Evolutionary conservation across 2,113 vertebrate species (phyloP), one percentile per base, ranked within the genome.

Genomic region (Onychorhynchus coronatus): DNA sequence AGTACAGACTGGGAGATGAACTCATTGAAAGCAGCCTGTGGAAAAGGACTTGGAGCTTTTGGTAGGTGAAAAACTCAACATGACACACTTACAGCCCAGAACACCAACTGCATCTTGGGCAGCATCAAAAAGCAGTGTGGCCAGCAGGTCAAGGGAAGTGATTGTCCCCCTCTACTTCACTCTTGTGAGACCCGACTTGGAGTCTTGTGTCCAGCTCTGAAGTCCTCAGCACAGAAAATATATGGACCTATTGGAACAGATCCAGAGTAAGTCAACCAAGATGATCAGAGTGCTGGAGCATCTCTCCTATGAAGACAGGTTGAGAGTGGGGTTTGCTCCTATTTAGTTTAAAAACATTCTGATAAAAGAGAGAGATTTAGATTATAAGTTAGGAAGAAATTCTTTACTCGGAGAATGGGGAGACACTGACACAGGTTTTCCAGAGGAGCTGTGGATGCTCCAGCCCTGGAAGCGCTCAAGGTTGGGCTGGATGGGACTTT

Each of bases 271-370:
- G 27, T 11, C 11, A 24, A 30, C n/a, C 28, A 55, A 18, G 39
- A 5, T 53, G 70, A 22, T 22, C 30, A 35, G 9, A 31, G 24
- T 18, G 17, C 41, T 76, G 62, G 16, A 75, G 9, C 13, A 35
- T 8, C 20, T 61, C 39, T 53, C 39, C 5, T 47, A 1, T 0
- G 0, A 80, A 31, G 39, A 9, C 13, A 61, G 28, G 15, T 7
- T 67, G 33, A 53, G 39, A 53, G 11, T 12, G 25, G 49, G 24
- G 8, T 50, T 50, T 20, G 46, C 3, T 21, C 46, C 19, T 46
- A 19, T 46, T 46, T 46, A 46, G 46, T 46, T 46, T 46, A 46
- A 46, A 46, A 46, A 20, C 46, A 21, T 46, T 46, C 46, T 46
- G 46, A 46, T 46, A 46, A 39, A 67, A 55, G 7, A 35, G 9